These are phyloP conservation scores for Crotalus viridis DNA, from an alignment of 2,113 vertebrate genomes.

Conservation along the genomic window DNA sequence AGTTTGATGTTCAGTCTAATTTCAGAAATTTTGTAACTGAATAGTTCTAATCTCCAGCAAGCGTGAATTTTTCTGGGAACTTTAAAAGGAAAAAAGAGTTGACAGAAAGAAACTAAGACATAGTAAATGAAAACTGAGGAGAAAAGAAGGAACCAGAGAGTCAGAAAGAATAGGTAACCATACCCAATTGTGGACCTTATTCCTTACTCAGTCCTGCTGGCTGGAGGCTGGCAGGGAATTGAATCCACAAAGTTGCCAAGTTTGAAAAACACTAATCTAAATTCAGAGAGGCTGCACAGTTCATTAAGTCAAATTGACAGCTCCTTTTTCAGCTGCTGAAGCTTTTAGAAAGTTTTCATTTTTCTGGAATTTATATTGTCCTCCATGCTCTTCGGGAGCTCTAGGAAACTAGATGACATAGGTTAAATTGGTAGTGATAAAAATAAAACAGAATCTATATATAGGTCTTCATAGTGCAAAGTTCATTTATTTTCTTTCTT, in stretches of 20 bases:
- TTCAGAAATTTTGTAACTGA: neutral
- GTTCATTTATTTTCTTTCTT: neutral
- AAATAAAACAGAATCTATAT: neutral
- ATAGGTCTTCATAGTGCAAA: neutral
- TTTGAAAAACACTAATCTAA: neutral
- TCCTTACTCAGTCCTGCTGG: neutral
- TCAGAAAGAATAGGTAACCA: neutral
- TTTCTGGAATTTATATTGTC: neutral
- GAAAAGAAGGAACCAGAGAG: neutral
- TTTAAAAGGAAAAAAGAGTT: neutral
- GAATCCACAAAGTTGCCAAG: neutral
- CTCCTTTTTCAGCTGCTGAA: neutral
- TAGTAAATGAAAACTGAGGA: neutral
- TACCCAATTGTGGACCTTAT: neutral
- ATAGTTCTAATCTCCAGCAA: neutral
- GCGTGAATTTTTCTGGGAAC: neutral
- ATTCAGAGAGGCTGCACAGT: neutral
- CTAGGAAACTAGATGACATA: neutral
- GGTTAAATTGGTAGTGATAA: neutral
- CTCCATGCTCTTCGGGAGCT: neutral
- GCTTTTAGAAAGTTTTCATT: neutral
- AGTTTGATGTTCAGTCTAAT: neutral
- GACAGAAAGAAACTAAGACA: neutral
- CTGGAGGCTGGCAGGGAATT: neutral
- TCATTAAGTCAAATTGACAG: neutral